Conservation (phyloP, 2,888 invertebrate species). For the Hemistola chrysoprasaria region DNA sequence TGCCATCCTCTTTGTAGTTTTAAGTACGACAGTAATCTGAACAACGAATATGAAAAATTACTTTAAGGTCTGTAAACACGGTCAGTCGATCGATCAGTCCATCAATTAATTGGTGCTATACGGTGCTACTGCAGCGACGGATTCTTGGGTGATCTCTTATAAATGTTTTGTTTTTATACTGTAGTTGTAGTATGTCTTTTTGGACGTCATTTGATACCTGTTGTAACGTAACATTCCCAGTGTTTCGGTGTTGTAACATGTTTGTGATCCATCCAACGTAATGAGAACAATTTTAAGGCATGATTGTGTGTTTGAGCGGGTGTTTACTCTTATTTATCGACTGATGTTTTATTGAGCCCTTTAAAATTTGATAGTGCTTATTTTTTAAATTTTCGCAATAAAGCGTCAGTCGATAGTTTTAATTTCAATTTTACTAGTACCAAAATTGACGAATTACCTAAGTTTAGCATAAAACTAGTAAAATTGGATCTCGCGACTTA, state of each 20-base stretch:
- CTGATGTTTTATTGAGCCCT: constrained; percentile 42
- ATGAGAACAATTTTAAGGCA: constrained; percentile 67
- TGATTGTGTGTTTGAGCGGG: constrained; percentile 68
- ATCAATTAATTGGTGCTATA: constrained; percentile 55
- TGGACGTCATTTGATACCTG: constrained; percentile 77
- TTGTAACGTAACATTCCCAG: constrained; percentile 78
- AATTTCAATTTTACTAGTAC: constrained; percentile 60
- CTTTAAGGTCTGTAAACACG: constrained; percentile 35
- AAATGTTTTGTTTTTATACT: constrained; percentile 63
- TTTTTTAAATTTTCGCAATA: constrained; percentile 20
- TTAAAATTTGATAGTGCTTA: not conserved
- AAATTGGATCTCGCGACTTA: constrained; percentile 57
- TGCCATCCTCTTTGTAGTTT: constrained; percentile 78
- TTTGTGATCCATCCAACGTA: constrained; percentile 79
- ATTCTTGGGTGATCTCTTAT: constrained; percentile 74
- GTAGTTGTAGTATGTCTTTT: constrained; percentile 43
- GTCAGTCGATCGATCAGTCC: constrained; percentile 36
- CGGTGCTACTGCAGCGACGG: constrained; percentile 65
- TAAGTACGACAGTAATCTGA: constrained; percentile 68
- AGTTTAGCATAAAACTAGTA: constrained; percentile 44
- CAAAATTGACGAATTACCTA: constrained; percentile 33
- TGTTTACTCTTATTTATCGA: constrained; percentile 46
- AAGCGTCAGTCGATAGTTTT: constrained; percentile 53
- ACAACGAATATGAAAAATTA: constrained; percentile 52
- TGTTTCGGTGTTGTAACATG: constrained; percentile 77